Conservation (phyloP, 2,113 vertebrate species). For the Puffinus mauretanicus region DNA sequence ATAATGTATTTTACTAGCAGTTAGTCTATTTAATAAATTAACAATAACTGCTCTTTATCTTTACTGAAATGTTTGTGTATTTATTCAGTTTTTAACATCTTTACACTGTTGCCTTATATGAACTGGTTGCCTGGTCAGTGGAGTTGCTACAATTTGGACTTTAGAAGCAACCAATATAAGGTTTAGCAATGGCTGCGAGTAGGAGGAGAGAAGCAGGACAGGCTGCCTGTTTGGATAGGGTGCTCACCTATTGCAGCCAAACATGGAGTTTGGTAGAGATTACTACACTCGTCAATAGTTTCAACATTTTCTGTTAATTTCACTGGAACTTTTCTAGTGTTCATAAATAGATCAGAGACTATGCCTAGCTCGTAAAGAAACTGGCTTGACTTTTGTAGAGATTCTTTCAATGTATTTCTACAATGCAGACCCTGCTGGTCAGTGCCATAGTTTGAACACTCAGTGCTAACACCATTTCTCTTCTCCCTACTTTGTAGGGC, state of each 20-base stretch:
- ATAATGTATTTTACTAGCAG: neutral
- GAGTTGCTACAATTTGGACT: neutral
- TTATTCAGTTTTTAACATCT: neutral
- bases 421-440: neutral
- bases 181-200: neutral
- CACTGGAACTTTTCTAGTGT: neutral
- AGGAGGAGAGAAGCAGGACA: neutral
- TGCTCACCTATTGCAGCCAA: neutral
- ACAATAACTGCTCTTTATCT: neutral
- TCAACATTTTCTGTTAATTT: neutral
- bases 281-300: neutral
- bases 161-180: neutral
- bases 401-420: neutral
- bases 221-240: neutral
- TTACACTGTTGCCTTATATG: neutral
- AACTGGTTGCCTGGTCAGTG: neutral
- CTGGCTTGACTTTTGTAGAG: neutral
- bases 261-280: neutral
- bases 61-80: neutral
- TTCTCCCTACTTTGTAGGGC: neutral
- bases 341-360: neutral
- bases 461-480: neutral
- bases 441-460: neutral
- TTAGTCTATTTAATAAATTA: neutral
- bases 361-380: neutral